A percentile compares a stretch with the other conserved stretches of the same genome.
These are phyloP conservation scores for Acronicta leporina DNA, from an alignment of 2,888 invertebrate genomes.

Conservation along the genomic window DNA sequence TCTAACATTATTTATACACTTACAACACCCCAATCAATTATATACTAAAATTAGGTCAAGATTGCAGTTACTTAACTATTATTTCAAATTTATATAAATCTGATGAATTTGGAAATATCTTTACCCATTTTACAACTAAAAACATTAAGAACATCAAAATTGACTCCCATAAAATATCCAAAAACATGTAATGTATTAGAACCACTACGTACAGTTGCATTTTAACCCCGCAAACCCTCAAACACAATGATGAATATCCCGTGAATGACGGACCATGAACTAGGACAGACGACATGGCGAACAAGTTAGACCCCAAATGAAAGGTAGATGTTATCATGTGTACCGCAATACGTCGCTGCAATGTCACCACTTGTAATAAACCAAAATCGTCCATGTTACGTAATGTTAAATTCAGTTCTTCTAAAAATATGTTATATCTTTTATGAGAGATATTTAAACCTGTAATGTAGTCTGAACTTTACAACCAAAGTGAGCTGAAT, in stretches of 20 bases:
- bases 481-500: background rate
- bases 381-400: background rate
- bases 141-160: too few species aligned
- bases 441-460: background rate
- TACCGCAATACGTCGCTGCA: slow-evolving; percentile 36
- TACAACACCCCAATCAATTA: background rate
- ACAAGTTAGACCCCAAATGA: slow-evolving; percentile 64
- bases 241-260: slow-evolving; percentile 37
- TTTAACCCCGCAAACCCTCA: slow-evolving; percentile 4
- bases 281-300: slow-evolving; percentile 35
- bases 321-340: slow-evolving; percentile 84
- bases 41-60: background rate
- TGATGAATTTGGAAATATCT: too few species aligned
- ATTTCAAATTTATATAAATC: too few species aligned
- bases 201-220: slow-evolving; percentile 7
- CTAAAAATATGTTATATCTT: too few species aligned
- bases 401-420: too few species aligned
- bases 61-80: too few species aligned
- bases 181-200: background rate
- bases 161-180: too few species aligned
- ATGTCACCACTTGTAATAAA: slow-evolving; percentile 48
- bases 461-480: slow-evolving; percentile 3
- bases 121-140: too few species aligned
- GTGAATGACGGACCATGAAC: slow-evolving; percentile 45
- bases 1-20: background rate